Evolutionary conservation across 2,113 vertebrate species (phyloP).

Genomic region (Pygathrix nemaeus): DNA sequence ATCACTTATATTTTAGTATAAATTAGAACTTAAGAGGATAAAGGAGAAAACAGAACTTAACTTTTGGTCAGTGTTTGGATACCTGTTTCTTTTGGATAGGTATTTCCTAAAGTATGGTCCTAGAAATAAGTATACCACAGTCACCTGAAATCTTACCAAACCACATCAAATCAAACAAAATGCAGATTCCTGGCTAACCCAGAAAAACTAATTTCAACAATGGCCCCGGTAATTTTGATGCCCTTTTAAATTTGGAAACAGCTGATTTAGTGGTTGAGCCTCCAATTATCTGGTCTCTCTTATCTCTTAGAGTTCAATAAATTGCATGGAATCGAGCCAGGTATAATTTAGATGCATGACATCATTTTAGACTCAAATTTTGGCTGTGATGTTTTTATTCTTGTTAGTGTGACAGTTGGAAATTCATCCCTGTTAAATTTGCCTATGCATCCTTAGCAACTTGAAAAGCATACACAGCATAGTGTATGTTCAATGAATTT

Average conservation of each 20-base stretch:
- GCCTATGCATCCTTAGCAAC: background rate
- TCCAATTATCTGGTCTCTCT: background rate
- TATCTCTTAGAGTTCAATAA: background rate
- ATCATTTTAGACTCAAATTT: background rate
- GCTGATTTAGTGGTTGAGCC: background rate
- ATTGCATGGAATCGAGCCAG: background rate
- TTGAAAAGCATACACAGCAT: background rate
- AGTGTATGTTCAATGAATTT: conserved; percentile 8
- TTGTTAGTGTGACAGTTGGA: background rate
- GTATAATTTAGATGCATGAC: background rate
- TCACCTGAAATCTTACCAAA: background rate
- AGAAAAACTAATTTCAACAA: background rate
- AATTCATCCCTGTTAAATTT: background rate
- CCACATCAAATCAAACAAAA: background rate
- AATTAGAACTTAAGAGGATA: background rate
- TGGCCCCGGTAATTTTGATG: background rate
- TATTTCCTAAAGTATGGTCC: background rate
- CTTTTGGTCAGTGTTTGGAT: background rate
- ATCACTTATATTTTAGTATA: background rate
- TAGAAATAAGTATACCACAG: background rate
- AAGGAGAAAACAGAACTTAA: background rate
- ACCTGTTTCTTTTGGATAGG: background rate
- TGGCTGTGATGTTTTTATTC: background rate
- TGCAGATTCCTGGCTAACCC: background rate
- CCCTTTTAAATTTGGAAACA: background rate